A percentile compares a stretch with the other conserved stretches of the same genome.
Evolutionary conservation across 2,113 vertebrate species (phyloP).

Genomic region (Herpetotheres cachinnans): DNA sequence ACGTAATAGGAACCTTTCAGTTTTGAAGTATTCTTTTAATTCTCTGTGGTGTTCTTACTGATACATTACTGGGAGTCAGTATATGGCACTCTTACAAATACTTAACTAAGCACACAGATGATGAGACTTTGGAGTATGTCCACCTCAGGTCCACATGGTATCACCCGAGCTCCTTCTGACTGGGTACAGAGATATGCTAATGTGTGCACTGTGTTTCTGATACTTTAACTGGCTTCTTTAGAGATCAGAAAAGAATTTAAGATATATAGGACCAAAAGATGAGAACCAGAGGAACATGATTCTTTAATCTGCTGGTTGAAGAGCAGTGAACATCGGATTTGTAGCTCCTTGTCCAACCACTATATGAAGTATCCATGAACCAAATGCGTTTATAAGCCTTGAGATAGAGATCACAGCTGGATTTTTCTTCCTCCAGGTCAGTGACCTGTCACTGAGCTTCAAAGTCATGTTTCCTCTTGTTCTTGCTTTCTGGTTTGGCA

Average conservation of each 20-base stretch:
- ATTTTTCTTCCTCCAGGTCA: background rate
- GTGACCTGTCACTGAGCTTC: background rate
- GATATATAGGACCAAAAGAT: background rate
- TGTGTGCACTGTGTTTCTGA: background rate
- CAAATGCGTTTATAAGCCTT: background rate
- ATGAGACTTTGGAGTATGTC: background rate
- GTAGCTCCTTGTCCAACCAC: background rate
- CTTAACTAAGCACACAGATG: background rate
- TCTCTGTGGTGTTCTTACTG: background rate
- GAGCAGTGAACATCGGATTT: background rate
- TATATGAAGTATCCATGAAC: background rate
- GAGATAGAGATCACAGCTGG: background rate
- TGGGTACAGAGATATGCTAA: background rate
- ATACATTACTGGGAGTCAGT: background rate
- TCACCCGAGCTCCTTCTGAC: background rate
- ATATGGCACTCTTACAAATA: background rate
- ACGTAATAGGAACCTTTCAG: background rate
- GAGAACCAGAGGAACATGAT: background rate
- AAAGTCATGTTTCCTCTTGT: background rate
- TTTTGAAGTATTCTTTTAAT: background rate
- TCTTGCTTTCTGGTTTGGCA: rapidly evolving
- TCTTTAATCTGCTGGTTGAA: background rate
- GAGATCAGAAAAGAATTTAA: background rate
- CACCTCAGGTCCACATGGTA: rapidly evolving
- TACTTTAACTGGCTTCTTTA: background rate